Evolutionary conservation across 37 sponge, comb jelly and placozoan species (phyloP).

Genomic region (Ephydatia muelleri): DNA sequence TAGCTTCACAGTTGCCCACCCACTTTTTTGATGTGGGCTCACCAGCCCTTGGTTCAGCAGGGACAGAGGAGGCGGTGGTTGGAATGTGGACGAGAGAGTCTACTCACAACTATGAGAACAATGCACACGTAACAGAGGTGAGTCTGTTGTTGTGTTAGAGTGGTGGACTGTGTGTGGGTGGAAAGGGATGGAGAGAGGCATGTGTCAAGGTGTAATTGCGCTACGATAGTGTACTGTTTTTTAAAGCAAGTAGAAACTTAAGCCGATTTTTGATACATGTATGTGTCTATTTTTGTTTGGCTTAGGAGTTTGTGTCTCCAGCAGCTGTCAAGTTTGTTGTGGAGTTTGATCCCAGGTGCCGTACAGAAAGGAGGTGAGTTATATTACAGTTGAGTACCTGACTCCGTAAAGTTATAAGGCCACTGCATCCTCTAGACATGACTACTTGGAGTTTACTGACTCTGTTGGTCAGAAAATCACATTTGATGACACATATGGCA

Average conservation of each 20-base stretch:
- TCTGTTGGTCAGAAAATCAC: conserved; percentile 30
- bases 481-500: conserved; percentile 65
- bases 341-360: conserved; percentile 83
- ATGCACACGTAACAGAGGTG: conserved; percentile 32
- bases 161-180: not conserved
- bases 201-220: too few relatives aligned
- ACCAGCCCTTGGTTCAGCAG: not conserved
- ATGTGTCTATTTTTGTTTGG: not conserved
- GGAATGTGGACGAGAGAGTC: conserved; percentile 66
- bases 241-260: not conserved
- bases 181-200: too few relatives aligned
- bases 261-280: not conserved
- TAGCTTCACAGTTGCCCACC: conserved; percentile 2
- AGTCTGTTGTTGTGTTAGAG: not conserved
- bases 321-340: conserved; percentile 55
- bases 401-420: not conserved
- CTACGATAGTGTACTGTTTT: too few relatives aligned
- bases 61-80: conserved; percentile 28
- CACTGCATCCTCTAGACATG: conserved; percentile 41
- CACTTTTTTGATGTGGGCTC: conserved; percentile 11
- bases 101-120: conserved; percentile 82
- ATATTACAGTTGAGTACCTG: conserved; percentile 6
- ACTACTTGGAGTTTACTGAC: conserved; percentile 84
- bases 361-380: conserved; percentile 66
- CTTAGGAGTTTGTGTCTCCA: conserved; percentile 34